Evolutionary conservation across 2,113 vertebrate species (phyloP).

Genomic region (Mungos mungo): DNA sequence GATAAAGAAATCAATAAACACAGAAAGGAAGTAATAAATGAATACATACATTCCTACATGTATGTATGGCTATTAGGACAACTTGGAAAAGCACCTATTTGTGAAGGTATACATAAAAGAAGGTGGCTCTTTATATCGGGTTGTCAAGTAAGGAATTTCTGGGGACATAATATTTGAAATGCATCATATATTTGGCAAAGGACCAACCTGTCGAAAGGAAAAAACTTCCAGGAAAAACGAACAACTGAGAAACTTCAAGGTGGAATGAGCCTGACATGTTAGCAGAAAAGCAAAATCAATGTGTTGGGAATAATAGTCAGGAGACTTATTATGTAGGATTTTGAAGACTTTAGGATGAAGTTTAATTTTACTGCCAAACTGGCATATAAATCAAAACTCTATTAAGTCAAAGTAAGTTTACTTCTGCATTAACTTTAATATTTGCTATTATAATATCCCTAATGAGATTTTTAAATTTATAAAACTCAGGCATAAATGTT

Average conservation of each 20-base stretch:
- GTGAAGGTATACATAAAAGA: background rate
- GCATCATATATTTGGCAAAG: background rate
- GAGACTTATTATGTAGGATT: fast-evolving
- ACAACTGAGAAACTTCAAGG: background rate
- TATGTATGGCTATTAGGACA: background rate
- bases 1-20: background rate
- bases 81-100: background rate
- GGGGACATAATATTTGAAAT: background rate
- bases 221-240: background rate
- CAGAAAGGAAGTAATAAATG: background rate
- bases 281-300: background rate
- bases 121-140: background rate
- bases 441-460: background rate
- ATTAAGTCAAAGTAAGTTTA: background rate
- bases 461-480: background rate
- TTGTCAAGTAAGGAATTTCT: background rate
- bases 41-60: too few species aligned
- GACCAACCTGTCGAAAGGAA: background rate
- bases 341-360: background rate
- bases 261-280: background rate
- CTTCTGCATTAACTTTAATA: background rate
- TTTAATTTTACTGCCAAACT: background rate
- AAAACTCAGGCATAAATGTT: background rate
- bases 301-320: background rate
- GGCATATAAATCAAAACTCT: background rate